Percentiles rank a stretch among this genome's conserved stretches.
Conservation (phyloP, 1,140 invertebrate species). For the Aradophagus sp. region DNA sequence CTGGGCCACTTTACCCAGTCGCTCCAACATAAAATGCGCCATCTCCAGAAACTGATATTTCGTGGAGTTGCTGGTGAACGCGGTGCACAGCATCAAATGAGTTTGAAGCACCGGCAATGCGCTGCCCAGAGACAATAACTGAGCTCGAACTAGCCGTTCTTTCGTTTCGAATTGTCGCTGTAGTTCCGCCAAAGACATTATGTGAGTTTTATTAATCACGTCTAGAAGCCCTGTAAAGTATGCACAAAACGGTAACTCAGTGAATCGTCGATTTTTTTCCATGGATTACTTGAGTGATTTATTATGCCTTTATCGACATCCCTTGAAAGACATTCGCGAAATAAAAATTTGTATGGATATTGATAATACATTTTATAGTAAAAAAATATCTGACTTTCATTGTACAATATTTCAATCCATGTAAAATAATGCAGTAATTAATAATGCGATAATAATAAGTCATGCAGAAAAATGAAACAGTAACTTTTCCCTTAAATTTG, state of each 20-base stretch:
- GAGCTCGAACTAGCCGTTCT: conserved; percentile 78
- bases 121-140: conserved; percentile 77
- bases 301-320: too few species aligned
- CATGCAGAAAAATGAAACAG: too few species aligned
- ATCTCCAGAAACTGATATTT: conserved; percentile 84
- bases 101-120: conserved; percentile 81
- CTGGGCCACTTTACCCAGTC: conserved; percentile 79
- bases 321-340: too few species aligned
- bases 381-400: too few species aligned
- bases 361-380: too few species aligned
- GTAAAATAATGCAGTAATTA: too few species aligned
- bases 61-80: conserved; percentile 80
- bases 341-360: too few species aligned
- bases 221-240: conserved; percentile 74
- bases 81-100: conserved; percentile 80
- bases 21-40: conserved; percentile 80
- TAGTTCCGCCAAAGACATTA: conserved; percentile 78
- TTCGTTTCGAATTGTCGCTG: conserved; percentile 82
- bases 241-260: background rate
- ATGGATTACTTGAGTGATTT: too few species aligned
- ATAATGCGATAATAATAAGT: too few species aligned
- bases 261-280: too few species aligned
- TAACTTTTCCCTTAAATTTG: too few species aligned
- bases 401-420: too few species aligned
- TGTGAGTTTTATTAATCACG: conserved; percentile 80